Conservation (phyloP, 2,888 invertebrate genomes). For the Latrodectus hesperus region DNA sequence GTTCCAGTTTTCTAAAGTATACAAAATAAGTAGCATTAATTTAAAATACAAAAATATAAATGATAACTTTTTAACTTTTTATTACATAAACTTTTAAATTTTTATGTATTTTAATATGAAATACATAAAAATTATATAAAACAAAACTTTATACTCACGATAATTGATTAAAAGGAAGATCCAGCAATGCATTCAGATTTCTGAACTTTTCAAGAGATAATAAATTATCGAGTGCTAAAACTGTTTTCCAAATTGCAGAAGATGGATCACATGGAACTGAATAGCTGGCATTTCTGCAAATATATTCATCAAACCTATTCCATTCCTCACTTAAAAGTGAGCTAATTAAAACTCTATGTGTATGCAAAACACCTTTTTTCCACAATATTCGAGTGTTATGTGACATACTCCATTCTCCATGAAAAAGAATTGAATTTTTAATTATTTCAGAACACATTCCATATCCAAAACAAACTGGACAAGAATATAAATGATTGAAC, state of each 20-base stretch:
- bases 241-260: conserved; percentile 54
- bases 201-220: conserved; percentile 39
- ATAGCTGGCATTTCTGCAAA: conserved; percentile 62
- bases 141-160: conserved; percentile 46
- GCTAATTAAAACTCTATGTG: conserved; percentile 45
- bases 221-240: conserved; percentile 47
- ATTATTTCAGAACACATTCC: conserved; percentile 56
- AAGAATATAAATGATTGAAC: conserved; percentile 60
- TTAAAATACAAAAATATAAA: neutral
- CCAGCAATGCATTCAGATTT: conserved; percentile 47
- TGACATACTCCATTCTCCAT: conserved; percentile 54
- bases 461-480: conserved; percentile 64
- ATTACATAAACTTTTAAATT: too few species aligned
- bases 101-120: too few species aligned
- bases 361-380: conserved; percentile 62
- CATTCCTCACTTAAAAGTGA: conserved; percentile 57
- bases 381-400: conserved; percentile 49
- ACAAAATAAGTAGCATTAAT: too few species aligned
- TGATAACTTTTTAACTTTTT: neutral
- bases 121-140: neutral
- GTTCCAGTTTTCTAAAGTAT: too few species aligned
- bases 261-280: conserved; percentile 58
- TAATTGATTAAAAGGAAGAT: conserved; percentile 47
- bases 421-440: conserved; percentile 52
- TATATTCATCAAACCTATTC: conserved; percentile 66